Conservation (phyloP, 2,888 invertebrate species). For the Drosophila robusta region DNA sequence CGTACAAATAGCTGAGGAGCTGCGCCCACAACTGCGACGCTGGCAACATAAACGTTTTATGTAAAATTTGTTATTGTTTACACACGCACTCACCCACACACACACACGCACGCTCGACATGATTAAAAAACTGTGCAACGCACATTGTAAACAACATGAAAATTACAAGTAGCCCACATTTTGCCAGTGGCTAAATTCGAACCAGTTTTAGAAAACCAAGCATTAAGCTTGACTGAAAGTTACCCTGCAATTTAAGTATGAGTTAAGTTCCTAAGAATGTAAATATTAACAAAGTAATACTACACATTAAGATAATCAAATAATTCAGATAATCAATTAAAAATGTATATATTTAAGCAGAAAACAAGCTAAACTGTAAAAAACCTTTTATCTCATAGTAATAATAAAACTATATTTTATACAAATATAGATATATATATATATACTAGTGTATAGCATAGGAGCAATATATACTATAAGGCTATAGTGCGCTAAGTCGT, state of each 20-base stretch:
- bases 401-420: too few species aligned
- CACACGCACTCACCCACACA: slow-evolving; percentile 25
- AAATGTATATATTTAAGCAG: too few species aligned
- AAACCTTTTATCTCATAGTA: too few species aligned
- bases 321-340: too few species aligned
- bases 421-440: too few species aligned
- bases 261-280: too few species aligned
- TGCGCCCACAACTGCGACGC: slow-evolving; percentile 31
- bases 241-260: neutral
- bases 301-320: too few species aligned
- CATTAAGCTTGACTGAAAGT: neutral
- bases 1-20: slow-evolving; percentile 58
- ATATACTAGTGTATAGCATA: too few species aligned
- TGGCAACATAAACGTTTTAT: slow-evolving; percentile 66
- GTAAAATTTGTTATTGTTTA: slow-evolving; percentile 72
- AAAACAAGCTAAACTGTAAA: too few species aligned
- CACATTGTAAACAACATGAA: slow-evolving; percentile 36
- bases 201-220: neutral
- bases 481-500: too few species aligned
- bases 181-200: slow-evolving; percentile 12
- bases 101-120: slow-evolving; percentile 49
- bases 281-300: too few species aligned
- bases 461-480: too few species aligned
- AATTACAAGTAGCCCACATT: slow-evolving; percentile 43
- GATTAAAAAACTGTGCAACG: slow-evolving; percentile 47